These are phyloP conservation scores for Sebastes umbrosus DNA, from an alignment of 2,797 vertebrate genomes.

Conservation along the genomic window DNA sequence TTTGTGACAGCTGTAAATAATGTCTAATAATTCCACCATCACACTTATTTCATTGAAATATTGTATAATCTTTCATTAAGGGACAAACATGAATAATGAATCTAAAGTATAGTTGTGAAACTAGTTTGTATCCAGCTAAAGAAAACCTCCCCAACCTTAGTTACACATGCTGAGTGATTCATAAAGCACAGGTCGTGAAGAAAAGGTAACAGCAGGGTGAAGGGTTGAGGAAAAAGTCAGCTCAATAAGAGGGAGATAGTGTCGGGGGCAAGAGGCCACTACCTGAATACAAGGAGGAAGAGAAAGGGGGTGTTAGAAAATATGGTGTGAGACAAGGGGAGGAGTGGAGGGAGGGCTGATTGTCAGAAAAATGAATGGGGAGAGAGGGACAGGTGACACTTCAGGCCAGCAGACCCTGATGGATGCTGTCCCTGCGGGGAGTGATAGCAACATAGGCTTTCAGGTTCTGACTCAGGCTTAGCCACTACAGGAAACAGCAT, in stretches of 20 bases:
- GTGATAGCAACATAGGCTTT: slow-evolving; percentile 54
- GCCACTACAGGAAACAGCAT: slow-evolving; percentile 47
- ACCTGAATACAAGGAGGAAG: slow-evolving; percentile 10
- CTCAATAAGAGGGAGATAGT: background rate
- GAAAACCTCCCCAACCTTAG: background rate
- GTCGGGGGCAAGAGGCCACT: background rate
- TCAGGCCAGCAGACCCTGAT: slow-evolving; percentile 57
- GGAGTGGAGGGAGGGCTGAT: slow-evolving; percentile 21
- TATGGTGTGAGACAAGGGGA: slow-evolving; percentile 3
- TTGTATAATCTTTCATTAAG: background rate
- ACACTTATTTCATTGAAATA: background rate
- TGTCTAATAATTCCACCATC: background rate
- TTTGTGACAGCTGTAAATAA: background rate
- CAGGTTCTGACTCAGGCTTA: slow-evolving; percentile 52
- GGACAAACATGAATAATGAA: background rate
- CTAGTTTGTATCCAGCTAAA: background rate
- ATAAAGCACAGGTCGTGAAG: background rate
- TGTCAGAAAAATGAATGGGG: slow-evolving; percentile 58
- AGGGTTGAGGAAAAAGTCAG: slow-evolving; percentile 1
- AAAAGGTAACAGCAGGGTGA: background rate
- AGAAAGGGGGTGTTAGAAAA: slow-evolving; percentile 15
- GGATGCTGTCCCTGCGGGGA: slow-evolving; percentile 63
- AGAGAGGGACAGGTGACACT: slow-evolving; percentile 50
- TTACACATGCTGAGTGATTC: background rate
- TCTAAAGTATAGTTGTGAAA: background rate